These are phyloP conservation scores for Drosophila baimaii DNA, from an alignment of 1,140 invertebrate genomes.

Conservation along the genomic window DNA sequence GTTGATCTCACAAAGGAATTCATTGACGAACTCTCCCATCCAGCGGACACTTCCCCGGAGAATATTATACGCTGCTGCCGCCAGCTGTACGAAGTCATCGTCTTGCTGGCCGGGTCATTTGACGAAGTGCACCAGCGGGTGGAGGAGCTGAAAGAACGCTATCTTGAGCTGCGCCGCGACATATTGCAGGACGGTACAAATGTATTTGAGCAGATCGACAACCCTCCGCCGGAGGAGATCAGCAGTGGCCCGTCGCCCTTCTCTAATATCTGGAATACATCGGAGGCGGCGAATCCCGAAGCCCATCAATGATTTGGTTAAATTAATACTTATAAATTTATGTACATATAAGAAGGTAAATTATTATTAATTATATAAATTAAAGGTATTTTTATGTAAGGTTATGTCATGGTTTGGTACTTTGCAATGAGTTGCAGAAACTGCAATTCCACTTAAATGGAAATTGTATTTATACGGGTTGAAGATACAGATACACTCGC, in stretches of 20 bases:
- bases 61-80: constrained; percentile 88
- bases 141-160: constrained; percentile 92
- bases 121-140: constrained; percentile 91
- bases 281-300: constrained; percentile 42
- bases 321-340: too few relatives aligned
- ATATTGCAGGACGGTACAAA: constrained; percentile 91
- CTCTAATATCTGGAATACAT: constrained; percentile 77
- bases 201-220: constrained; percentile 88
- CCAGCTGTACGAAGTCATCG: constrained; percentile 92
- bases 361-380: too few relatives aligned
- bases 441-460: constrained; percentile 21
- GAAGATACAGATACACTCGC: constrained; percentile 15
- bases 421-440: constrained; percentile 13
- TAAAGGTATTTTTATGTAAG: too few relatives aligned
- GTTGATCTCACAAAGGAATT: constrained; percentile 91
- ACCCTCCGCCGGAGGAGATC: constrained; percentile 76
- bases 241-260: constrained; percentile 87
- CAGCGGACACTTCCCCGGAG: constrained; percentile 88
- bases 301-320: too few relatives aligned
- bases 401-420: too few relatives aligned
- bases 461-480: constrained; percentile 9
- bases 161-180: constrained; percentile 91
- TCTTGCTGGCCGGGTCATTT: constrained; percentile 92
- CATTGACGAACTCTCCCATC: constrained; percentile 88
- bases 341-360: too few relatives aligned